Conservation (phyloP, 2,113 vertebrate species). For the Seriola dumerili region DNA sequence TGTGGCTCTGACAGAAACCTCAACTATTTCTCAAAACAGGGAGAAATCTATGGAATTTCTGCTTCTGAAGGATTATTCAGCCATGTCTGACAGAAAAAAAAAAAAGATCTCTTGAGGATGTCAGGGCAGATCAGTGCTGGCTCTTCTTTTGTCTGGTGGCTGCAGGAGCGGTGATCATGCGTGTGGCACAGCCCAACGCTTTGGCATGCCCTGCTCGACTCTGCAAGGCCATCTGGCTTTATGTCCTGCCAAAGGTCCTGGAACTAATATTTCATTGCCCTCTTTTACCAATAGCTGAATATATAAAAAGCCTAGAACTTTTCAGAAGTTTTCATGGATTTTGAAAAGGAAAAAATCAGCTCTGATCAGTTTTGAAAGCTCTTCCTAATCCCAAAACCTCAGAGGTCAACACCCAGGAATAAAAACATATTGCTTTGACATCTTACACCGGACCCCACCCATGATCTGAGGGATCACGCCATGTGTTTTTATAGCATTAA, state of each 20-base stretch:
- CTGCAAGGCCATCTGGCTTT: conserved; percentile 54
- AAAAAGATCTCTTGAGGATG: conserved; percentile 7
- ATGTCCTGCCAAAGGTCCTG: conserved; percentile 48
- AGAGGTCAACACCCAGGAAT: conserved; percentile 25
- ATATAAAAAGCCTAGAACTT: background rate
- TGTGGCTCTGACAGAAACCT: conserved; percentile 24
- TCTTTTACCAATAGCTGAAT: background rate
- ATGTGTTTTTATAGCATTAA: conserved; percentile 53
- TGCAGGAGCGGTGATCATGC: background rate
- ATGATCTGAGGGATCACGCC: conserved; percentile 33
- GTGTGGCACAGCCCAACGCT: conserved; percentile 2
- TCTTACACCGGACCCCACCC: conserved; percentile 49
- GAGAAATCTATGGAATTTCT: conserved; percentile 51
- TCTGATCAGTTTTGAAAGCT: background rate
- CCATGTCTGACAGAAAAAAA: background rate
- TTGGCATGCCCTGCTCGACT: conserved; percentile 42
- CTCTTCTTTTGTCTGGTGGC: conserved; percentile 24
- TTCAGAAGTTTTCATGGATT: background rate
- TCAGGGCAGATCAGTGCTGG: background rate
- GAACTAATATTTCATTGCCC: conserved; percentile 8
- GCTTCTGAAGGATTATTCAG: conserved; percentile 6
- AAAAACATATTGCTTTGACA: conserved; percentile 33
- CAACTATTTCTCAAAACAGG: conserved; percentile 36
- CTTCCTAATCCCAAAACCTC: background rate
- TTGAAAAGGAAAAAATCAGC: background rate